Conservation (phyloP, 2,888 invertebrate genomes). For the Drosophila phalerata region DNA sequence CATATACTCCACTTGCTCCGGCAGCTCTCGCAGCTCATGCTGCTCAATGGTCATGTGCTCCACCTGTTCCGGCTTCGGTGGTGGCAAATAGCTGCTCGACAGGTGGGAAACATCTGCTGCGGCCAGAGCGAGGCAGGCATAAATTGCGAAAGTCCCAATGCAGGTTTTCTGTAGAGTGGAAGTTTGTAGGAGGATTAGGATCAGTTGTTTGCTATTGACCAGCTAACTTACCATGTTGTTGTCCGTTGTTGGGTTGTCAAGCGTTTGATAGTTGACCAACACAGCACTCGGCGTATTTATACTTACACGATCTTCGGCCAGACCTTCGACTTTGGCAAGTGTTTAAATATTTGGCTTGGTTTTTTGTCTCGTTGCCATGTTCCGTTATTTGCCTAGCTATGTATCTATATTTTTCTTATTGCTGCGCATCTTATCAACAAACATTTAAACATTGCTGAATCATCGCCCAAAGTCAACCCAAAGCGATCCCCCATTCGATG, state of each 20-base stretch:
- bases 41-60: constrained; percentile 75
- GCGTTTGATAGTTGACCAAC: constrained; percentile 56
- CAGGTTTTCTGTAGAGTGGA: constrained; percentile 48
- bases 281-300: constrained; percentile 59
- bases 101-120: constrained; percentile 79
- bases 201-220: neutral
- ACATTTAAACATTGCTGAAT: constrained; percentile 68
- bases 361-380: constrained; percentile 42
- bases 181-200: neutral
- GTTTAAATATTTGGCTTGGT: constrained; percentile 61
- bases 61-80: constrained; percentile 65
- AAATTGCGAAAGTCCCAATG: constrained; percentile 46
- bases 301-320: constrained; percentile 33
- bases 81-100: constrained; percentile 70
- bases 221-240: constrained; percentile 71
- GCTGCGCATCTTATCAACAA: constrained; percentile 68
- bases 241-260: constrained; percentile 40
- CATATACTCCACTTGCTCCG: constrained; percentile 78
- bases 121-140: constrained; percentile 56
- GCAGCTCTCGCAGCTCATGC: constrained; percentile 77
- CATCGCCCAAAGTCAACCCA: constrained; percentile 55
- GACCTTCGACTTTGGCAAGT: constrained; percentile 62
- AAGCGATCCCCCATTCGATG: constrained; percentile 42
- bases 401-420: constrained; percentile 12
- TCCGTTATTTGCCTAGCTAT: constrained; percentile 68